Base-by-base conservation (phyloP, 2,113 vertebrate genomes). In the Rostratula benghalensis region DNA sequence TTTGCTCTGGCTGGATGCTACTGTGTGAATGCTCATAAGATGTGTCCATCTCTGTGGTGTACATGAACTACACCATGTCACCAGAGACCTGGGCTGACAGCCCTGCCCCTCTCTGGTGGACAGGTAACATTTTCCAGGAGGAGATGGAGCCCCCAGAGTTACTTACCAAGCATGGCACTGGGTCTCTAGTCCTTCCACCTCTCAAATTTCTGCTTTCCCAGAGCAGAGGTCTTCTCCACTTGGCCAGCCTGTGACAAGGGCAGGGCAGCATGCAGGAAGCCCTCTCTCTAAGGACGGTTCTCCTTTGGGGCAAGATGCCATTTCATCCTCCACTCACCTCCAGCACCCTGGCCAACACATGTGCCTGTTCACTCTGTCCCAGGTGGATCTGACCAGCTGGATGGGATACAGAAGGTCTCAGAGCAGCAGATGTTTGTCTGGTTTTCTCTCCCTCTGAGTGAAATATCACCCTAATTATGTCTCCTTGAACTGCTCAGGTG, bases 311-410 rank as follows among this genome's bases (percentile, higher is more conserved):
- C 21, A 69, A 0, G 15, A 45, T 24, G 20, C 5, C 37, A 54
- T 10, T 45, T 15, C 15, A 43, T 28, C 13, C 63, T 83, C 2
- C 27, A 69, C 16, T 45, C 41, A 57, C 18, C 59, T 48, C 41
- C 33, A 27, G 33, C 53, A 65, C 2, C 76, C 7, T 0, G 0
- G 43, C 9, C 27, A 70, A 11, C 10, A n/a, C 4, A 9, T 5
- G 14, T 0, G 3, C 3, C 30, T 87, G 56, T 23, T 59, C n/a
- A 48, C 8, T 12, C 15, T 60, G 21, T 54, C 45, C 35, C 18
- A 43, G 48, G 5, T 69, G 33, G 27, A 11, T 74, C 37, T 14
- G 2, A 37, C 46, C 56, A 80, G 43, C 39, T 35, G 48, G 11
- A 8, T 48, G 50, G 7, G 59, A 15, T 1, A 1, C 7, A 46